These are phyloP conservation scores for Eulemur coronatus DNA, from an alignment of 2,797 vertebrate species.

Conservation along the genomic window DNA sequence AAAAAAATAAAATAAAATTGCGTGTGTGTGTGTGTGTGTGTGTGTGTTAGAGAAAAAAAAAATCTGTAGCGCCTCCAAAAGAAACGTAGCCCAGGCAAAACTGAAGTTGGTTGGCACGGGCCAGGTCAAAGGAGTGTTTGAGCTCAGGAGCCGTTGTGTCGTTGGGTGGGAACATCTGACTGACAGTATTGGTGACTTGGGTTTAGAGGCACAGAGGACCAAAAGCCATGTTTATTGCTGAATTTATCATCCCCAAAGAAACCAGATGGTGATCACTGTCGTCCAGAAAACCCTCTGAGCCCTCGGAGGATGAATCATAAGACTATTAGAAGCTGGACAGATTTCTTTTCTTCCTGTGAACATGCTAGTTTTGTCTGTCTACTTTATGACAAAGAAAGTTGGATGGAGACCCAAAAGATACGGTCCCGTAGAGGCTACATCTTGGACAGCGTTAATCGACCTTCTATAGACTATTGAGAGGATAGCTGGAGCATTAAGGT, in stretches of 20 bases:
- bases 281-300: slow-evolving; percentile 75
- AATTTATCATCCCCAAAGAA: slow-evolving; percentile 81
- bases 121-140: slow-evolving; percentile 67
- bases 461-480: background rate
- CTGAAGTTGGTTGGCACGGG: slow-evolving; percentile 60
- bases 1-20: background rate
- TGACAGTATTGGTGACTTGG: slow-evolving; percentile 78
- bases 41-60: background rate
- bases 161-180: slow-evolving; percentile 82
- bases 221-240: slow-evolving; percentile 77
- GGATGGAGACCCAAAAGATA: slow-evolving; percentile 53
- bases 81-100: background rate
- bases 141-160: slow-evolving; percentile 62
- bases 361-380: slow-evolving; percentile 31
- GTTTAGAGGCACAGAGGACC: slow-evolving; percentile 71
- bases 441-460: slow-evolving; percentile 42
- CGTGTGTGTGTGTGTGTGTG: background rate
- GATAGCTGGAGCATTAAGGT: background rate
- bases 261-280: slow-evolving; percentile 64
- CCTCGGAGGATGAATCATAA: slow-evolving; percentile 79
- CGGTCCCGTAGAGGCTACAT: slow-evolving; percentile 33
- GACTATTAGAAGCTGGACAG: slow-evolving; percentile 73
- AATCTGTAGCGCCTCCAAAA: slow-evolving; percentile 53
- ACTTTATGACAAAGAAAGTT: slow-evolving; percentile 74
- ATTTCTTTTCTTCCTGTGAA: slow-evolving; percentile 62